Evolutionary conservation across 1,140 invertebrate species (phyloP), one percentile per base, ranked within the genome.

Genomic region (Heliconius congener): DNA sequence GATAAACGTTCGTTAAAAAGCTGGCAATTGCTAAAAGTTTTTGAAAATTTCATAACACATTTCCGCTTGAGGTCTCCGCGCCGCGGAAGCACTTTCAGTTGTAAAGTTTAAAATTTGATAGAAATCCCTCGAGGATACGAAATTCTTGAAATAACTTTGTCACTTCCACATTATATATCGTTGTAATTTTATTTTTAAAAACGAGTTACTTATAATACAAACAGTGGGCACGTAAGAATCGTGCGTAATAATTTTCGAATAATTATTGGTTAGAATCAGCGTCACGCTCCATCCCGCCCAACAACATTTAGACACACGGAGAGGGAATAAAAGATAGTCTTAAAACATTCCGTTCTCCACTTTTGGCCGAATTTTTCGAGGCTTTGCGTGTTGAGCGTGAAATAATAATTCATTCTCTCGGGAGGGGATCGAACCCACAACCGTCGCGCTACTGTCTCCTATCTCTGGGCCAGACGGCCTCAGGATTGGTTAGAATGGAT

Each of bases 91-190:
- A 80, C 76, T 82, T 83, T 77, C 60, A 75, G 77, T 79, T 81
- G 60, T 71, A 80, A 83, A 85, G 84, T 85, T 85, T 79, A 77
- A 83, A 83, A 84, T 77, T 82, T 82, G 75, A 82, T 81, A 83
- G 70, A 81, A 78, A 82, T 83, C 82, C 76, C 73, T 60, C 11
- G 78, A 73, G 82, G 74, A 80, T 81, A 66, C 52, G 55, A 82
- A 82, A 80, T 80, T 78, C 73, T 83, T 81, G 37, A 72, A 39
- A 81, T 78, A 76, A 72, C 75, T 76, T 79, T 66, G 50, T 73
- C 57, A 71, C 72, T 72, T 27, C 60, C 60, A 30, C 60, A 30
- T 30, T 30, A 30, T 66, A 66, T 30, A 6, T 66, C 60, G 27
- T 66, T 30, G 60, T 66, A 30, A 66, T 30, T 66, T 60, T 30